Conservation (phyloP, 1,140 invertebrate species). For the Paramacrobiotus metropolitanus region DNA sequence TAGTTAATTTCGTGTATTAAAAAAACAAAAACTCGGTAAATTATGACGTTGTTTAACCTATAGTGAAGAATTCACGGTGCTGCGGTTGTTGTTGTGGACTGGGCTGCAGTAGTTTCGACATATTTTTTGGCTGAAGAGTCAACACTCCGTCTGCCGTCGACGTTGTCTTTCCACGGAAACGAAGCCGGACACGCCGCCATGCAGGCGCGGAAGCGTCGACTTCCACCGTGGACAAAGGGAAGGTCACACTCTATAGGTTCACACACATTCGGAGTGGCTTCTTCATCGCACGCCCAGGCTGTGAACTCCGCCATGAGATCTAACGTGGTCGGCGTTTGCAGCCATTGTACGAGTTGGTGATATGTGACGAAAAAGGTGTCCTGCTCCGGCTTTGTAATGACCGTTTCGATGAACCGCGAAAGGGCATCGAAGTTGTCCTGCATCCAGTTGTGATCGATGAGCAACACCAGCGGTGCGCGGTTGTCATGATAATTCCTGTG, state of each 20-base stretch:
- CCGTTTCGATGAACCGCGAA: background rate
- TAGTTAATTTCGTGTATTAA: no score
- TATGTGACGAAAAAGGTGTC: background rate
- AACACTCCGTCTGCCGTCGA: background rate
- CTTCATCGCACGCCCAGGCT: background rate
- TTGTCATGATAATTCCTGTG: conserved; percentile 34
- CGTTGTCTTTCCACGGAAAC: background rate
- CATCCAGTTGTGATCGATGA: conserved; percentile 84
- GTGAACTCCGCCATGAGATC: background rate
- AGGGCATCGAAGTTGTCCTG: conserved; percentile 31
- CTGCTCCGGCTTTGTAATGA: background rate
- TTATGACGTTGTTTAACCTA: no score
- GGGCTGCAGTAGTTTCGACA: no score
- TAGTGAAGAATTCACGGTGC: no score
- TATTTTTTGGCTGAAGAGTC: background rate
- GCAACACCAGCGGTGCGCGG: conserved; percentile 70
- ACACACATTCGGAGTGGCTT: background rate
- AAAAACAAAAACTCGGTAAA: no score
- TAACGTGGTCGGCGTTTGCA: background rate
- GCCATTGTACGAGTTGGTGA: background rate
- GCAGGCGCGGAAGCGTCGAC: background rate
- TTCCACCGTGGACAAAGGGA: background rate
- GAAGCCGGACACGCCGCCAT: background rate
- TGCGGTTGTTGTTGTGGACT: no score
- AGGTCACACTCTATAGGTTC: background rate